phyloP scores from a whole-genome alignment of 2,797 vertebrate species.

The Linurgus olivaceus region DNA sequence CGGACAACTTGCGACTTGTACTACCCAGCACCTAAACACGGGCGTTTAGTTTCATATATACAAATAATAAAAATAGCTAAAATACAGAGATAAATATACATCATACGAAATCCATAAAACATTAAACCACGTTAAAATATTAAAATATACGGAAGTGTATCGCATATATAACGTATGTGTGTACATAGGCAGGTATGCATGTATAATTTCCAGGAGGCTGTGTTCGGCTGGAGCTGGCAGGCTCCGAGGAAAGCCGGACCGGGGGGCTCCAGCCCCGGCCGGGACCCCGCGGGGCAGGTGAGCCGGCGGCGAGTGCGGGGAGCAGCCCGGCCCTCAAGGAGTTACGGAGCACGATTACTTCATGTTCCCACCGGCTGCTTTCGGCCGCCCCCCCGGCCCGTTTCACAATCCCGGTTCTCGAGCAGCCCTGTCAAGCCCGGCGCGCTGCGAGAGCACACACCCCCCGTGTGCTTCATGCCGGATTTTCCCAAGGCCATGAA shows the following conservation, averaged over 20 bases:
- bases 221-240: neutral
- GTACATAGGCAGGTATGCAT: accelerated
- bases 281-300: neutral
- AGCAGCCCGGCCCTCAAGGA: neutral
- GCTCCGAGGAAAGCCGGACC: neutral
- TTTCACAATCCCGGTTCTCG: conserved; percentile 23
- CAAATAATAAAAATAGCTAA: neutral
- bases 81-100: accelerated
- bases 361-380: neutral
- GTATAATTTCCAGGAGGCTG: accelerated
- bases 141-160: accelerated
- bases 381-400: neutral
- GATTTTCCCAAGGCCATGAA: conserved; percentile 76
- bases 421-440: neutral
- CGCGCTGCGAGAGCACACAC: neutral
- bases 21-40: accelerated
- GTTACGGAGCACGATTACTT: conserved; percentile 20
- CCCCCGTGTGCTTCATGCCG: conserved; percentile 58
- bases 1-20: accelerated
- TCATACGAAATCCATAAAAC: accelerated
- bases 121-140: too few relatives aligned
- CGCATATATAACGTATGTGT: accelerated
- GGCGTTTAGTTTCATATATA: accelerated
- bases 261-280: neutral
- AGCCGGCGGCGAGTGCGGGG: neutral